phyloP scores from a whole-genome alignment of 2,797 vertebrate species.

The Pristis pectinata region DNA sequence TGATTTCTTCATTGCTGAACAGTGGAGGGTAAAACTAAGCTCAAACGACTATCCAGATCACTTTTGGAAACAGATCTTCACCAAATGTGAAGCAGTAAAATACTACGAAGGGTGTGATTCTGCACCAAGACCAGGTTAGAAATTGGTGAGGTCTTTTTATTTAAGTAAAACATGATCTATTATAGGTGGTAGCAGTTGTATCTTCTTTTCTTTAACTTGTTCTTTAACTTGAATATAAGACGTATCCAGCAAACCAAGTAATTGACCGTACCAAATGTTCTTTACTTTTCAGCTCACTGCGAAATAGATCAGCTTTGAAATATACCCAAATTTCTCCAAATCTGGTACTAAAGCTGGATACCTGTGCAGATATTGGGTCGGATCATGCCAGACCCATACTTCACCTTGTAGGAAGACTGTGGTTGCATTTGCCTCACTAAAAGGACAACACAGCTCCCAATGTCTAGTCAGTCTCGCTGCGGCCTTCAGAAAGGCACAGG shows the following conservation, averaged over 20 bases:
- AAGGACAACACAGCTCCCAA: no score
- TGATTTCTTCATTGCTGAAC: background rate
- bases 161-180: background rate
- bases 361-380: no score
- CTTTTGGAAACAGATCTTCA: no score
- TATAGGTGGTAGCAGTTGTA: background rate
- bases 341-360: no score
- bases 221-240: background rate
- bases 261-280: background rate
- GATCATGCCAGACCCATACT: no score
- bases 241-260: background rate
- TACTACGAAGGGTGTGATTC: background rate
- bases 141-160: background rate
- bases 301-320: no score
- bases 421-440: no score
- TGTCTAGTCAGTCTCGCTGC: no score
- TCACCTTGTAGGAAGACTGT: no score
- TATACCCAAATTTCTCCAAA: no score
- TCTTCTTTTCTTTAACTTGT: background rate
- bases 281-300: background rate
- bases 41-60: background rate
- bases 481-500: no score
- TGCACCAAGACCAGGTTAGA: background rate
- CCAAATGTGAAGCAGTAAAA: background rate
- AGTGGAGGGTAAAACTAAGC: background rate